Base-by-base conservation (phyloP, 1,140 invertebrate genomes). In the Heliconius congener region DNA sequence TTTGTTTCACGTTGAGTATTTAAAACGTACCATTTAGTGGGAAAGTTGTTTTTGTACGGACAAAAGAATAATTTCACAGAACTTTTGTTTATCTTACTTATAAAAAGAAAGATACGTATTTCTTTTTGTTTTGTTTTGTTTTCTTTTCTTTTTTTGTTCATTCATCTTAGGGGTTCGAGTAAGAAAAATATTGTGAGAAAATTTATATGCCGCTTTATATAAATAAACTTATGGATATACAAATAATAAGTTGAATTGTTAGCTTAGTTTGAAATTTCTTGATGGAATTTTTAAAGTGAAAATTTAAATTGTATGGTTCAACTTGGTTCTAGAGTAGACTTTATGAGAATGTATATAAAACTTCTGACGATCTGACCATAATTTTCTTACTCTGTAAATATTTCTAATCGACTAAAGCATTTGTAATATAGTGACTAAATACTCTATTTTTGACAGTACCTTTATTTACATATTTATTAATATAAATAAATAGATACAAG, bases 1-100 rank as follows among this genome's bases (percentile, higher is more conserved):
- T 66, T 66, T 66, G 60, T 66, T 66, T 30, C 27, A 30, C 9
- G 60, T 66, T 66, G 60, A 66, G 60, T 66, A 66, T 66, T 66
- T 66, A 66, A 23, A 66, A 66, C 23, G 60, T 66, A 66, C 60
- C 60, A 66, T 66, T 66, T 66, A 66, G 60, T 66, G 60, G 60
- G 3, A 16, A 66, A 66, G 27, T 66, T 66, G 60, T 66, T 66
- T 66, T 66, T 66, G 23, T 27, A 16, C 13, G 60, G 60, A 27
- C 60, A 66, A 66, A 66, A 66, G 23, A 27, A 66, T 66, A 66
- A 66, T 66, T 30, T 30, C 27, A 30, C 60, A 18, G 27, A 11
- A 30, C 60, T 66, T 66, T 66, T 66, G 60, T 66, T 66, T 66
- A 66, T 30, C 23, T 66, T 27, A 30, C 60, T 66, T 66, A 30